These are phyloP conservation scores for Anabas testudineus DNA, from an alignment of 2,797 vertebrate genomes.

Conservation along the genomic window DNA sequence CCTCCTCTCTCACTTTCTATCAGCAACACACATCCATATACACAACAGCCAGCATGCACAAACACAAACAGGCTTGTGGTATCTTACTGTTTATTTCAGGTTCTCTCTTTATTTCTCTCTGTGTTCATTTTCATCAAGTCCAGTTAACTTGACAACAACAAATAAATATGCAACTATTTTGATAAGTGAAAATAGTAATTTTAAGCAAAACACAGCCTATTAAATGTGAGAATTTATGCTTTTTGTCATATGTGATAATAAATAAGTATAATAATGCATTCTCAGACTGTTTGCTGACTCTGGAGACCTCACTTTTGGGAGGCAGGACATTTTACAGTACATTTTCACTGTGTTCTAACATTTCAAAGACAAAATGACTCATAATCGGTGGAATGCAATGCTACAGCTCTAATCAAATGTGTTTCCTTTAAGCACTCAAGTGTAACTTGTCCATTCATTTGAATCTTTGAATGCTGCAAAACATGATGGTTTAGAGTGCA, in stretches of 20 bases:
- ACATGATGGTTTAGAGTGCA: background rate
- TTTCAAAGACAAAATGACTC: no score
- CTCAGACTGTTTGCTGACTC: background rate
- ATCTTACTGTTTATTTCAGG: background rate
- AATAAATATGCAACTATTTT: background rate
- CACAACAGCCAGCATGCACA: no score
- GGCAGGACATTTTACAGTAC: no score
- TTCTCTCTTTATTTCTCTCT: conserved; percentile 5
- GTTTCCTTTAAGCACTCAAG: background rate
- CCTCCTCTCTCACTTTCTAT: conserved; percentile 37
- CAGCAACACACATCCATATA: conserved; percentile 6
- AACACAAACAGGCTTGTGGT: conserved; percentile 2
- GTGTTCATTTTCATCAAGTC: no score
- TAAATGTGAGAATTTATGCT: background rate
- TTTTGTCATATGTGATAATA: background rate
- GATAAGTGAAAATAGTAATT: background rate
- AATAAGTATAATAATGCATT: background rate
- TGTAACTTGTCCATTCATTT: background rate
- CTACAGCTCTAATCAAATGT: no score
- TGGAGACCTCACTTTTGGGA: no score
- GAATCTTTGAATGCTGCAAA: background rate
- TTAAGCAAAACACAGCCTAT: background rate
- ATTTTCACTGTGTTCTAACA: no score
- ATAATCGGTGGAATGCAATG: background rate
- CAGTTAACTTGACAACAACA: no score